Evolutionary conservation across 2,888 invertebrate species (phyloP).

Genomic region (Scrobipalpa costella): DNA sequence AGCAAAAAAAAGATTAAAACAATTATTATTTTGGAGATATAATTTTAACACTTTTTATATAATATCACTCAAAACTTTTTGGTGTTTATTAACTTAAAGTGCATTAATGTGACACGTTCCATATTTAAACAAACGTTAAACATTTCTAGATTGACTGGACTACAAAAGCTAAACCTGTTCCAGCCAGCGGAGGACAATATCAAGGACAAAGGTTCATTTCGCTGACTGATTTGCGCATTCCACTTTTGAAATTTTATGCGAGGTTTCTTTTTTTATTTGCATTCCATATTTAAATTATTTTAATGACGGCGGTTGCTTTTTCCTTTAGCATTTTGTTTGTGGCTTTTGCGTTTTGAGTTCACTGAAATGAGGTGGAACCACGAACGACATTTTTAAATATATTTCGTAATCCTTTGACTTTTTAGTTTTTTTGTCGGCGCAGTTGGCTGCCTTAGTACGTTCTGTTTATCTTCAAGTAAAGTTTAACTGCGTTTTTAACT

Average conservation of each 20-base stretch:
- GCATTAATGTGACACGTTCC: too few relatives aligned
- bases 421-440: conserved; percentile 7
- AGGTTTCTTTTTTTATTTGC: conserved; percentile 14
- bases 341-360: background rate
- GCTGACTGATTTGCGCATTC: conserved; percentile 32
- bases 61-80: too few relatives aligned
- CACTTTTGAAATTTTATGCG: conserved; percentile 30
- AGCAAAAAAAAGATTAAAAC: too few relatives aligned
- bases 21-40: too few relatives aligned
- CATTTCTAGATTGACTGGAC: background rate
- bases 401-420: background rate
- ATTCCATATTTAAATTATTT: conserved; percentile 15
- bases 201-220: conserved; percentile 50
- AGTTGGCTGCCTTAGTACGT: conserved; percentile 2
- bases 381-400: background rate
- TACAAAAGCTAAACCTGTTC: conserved; percentile 41
- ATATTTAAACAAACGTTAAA: too few relatives aligned
- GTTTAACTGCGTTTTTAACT: background rate
- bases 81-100: too few relatives aligned
- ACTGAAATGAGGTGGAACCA: background rate
- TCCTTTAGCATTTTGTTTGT: background rate
- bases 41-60: too few relatives aligned
- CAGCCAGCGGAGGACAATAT: conserved; percentile 40
- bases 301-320: background rate
- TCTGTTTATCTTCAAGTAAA: background rate